A percentile compares a stretch with the other conserved stretches of the same genome.
Evolutionary conservation across 2,888 invertebrate species (phyloP).

Genomic region (Agrochola circellaris): DNA sequence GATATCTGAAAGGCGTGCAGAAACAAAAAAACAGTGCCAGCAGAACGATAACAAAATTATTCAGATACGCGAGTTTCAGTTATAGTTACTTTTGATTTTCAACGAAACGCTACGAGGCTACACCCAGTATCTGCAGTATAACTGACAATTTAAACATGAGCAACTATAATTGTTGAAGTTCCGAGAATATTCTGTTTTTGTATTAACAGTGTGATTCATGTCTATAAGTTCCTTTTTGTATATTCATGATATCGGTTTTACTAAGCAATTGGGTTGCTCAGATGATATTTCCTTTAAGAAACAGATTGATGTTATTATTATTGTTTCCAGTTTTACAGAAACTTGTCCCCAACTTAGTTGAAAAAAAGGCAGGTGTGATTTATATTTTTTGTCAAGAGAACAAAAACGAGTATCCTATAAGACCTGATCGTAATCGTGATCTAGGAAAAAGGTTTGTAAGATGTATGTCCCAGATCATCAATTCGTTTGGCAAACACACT

Average conservation of each 20-base stretch:
- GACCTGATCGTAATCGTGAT: too few relatives aligned
- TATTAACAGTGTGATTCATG: background rate
- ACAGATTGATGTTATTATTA: background rate
- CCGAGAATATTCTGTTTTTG: background rate
- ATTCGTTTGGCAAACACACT: too few relatives aligned
- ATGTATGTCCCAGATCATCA: too few relatives aligned
- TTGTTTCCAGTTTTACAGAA: too few relatives aligned
- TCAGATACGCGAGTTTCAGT: background rate
- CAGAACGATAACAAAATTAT: background rate
- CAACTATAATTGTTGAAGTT: conserved; percentile 1
- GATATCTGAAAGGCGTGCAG: too few relatives aligned
- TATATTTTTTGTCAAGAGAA: too few relatives aligned
- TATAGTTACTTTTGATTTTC: background rate
- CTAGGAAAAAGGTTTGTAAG: too few relatives aligned
- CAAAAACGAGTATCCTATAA: too few relatives aligned
- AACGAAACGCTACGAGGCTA: background rate
- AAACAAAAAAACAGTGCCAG: background rate
- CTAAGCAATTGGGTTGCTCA: background rate
- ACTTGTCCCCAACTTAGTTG: too few relatives aligned
- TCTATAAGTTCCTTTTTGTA: background rate
- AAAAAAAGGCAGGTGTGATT: too few relatives aligned
- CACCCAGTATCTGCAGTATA: background rate
- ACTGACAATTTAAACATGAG: background rate
- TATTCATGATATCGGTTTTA: background rate
- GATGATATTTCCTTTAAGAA: background rate